Percentiles rank a stretch among this genome's conserved stretches.
These are phyloP conservation scores for Philhelius pedissequus DNA, from an alignment of 2,888 invertebrate genomes.

Conservation along the genomic window DNA sequence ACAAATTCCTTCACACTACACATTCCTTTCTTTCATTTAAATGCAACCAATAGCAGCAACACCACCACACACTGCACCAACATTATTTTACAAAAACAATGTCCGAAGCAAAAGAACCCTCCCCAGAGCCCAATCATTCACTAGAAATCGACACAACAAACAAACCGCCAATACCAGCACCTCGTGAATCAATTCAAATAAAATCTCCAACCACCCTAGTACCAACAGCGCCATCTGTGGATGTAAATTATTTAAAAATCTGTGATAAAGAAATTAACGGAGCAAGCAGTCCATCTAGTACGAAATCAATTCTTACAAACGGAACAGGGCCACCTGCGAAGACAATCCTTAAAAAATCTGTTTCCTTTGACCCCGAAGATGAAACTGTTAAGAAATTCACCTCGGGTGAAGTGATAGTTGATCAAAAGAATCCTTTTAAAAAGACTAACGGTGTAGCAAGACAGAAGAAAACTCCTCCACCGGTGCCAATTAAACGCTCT, in stretches of 20 bases:
- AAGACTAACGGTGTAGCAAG: conserved; percentile 67
- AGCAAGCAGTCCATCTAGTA: neutral
- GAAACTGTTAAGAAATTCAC: conserved; percentile 77
- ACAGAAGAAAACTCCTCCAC: conserved; percentile 73
- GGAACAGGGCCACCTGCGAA: conserved; percentile 31
- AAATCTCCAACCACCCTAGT: conserved; percentile 4
- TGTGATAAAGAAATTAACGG: conserved; percentile 46
- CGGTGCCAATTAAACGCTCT: conserved; percentile 74
- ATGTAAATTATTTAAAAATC: conserved; percentile 34
- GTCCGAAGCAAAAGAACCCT: conserved; percentile 63
- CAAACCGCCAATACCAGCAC: conserved; percentile 36
- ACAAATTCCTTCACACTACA: conserved; percentile 32
- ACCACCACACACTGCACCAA: conserved; percentile 24
- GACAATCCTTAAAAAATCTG: conserved; percentile 74
- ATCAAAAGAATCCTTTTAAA: conserved; percentile 78
- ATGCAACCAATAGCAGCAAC: conserved; percentile 41
- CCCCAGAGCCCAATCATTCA: conserved; percentile 55
- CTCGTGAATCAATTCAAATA: conserved; percentile 46
- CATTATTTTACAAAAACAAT: conserved; percentile 58
- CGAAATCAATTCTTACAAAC: conserved; percentile 44
- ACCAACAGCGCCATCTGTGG: conserved; percentile 7
- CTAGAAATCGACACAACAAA: conserved; percentile 43
- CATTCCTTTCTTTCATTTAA: conserved; percentile 51
- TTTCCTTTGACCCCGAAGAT: conserved; percentile 76
- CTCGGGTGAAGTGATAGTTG: conserved; percentile 77